Evolutionary conservation across 2,797 vertebrate genomes (phyloP).

Genomic region (Decapterus maruadsi): DNA sequence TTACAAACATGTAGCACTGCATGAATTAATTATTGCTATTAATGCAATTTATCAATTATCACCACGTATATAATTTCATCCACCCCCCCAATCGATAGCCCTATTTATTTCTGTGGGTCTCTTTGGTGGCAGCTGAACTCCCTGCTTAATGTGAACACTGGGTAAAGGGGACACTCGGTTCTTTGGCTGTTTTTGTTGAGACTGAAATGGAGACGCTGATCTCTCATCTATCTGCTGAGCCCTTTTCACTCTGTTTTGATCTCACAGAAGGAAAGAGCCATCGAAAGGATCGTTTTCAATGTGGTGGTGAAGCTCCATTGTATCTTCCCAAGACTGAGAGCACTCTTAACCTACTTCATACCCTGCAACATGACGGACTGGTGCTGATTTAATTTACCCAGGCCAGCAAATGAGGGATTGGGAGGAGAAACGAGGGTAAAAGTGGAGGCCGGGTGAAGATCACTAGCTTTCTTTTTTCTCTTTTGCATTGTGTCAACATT

Average conservation of each 20-base stretch:
- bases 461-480: background rate
- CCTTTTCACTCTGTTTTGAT: conserved; percentile 46
- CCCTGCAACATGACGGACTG: conserved; percentile 25
- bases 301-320: conserved; percentile 24
- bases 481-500: background rate
- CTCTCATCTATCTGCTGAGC: conserved; percentile 38
- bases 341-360: conserved; percentile 25
- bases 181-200: conserved; percentile 28
- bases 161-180: conserved; percentile 23
- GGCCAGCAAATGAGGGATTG: conserved; percentile 15
- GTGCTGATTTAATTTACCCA: conserved; percentile 38
- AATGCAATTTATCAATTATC: conserved; percentile 1
- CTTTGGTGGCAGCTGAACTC: conserved; percentile 16
- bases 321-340: conserved; percentile 26
- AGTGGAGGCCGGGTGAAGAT: conserved; percentile 10
- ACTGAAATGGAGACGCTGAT: conserved; percentile 34
- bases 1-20: background rate
- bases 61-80: background rate
- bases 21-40: background rate
- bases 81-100: background rate
- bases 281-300: conserved; percentile 29
- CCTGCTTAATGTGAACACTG: conserved; percentile 22
- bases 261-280: conserved; percentile 28
- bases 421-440: conserved; percentile 16
- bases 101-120: background rate